Percentiles rank a stretch among this genome's conserved stretches.
Evolutionary conservation across 2,797 vertebrate species (phyloP).

Genomic region (Myioborus melanocephalus): DNA sequence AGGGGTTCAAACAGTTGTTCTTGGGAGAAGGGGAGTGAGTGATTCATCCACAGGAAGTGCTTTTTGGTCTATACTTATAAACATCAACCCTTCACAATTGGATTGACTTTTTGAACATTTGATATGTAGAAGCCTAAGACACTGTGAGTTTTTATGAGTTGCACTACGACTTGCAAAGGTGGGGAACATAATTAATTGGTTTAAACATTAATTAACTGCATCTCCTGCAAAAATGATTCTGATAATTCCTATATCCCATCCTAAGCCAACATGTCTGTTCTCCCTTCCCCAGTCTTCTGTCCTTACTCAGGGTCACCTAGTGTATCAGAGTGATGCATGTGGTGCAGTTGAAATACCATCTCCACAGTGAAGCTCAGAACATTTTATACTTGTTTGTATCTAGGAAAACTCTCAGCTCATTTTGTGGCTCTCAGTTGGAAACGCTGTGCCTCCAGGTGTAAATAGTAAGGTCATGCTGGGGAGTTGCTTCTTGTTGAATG

Average conservation of each 20-base stretch:
- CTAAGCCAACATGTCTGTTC: background rate
- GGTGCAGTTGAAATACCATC: background rate
- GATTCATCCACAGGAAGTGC: background rate
- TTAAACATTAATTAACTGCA: background rate
- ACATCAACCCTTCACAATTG: background rate
- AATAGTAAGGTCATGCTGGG: constrained; percentile 14
- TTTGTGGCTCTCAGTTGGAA: constrained; percentile 30
- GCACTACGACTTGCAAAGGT: background rate
- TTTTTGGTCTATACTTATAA: background rate
- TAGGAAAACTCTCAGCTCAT: background rate
- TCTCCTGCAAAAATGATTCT: background rate
- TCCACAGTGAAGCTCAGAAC: background rate
- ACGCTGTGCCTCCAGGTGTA: background rate
- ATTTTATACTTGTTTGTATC: constrained; percentile 23
- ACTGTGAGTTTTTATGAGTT: background rate
- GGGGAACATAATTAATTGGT: background rate
- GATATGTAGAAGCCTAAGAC: background rate
- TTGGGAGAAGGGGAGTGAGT: background rate
- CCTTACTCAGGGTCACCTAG: background rate
- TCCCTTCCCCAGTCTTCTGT: background rate
- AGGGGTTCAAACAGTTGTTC: background rate
- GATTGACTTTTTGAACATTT: background rate
- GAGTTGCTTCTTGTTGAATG: constrained; percentile 5
- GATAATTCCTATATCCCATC: background rate
- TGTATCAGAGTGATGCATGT: background rate